A percentile compares a stretch with the other conserved stretches of the same genome.
Evolutionary conservation across 2,113 vertebrate species (phyloP).

Genomic region (Oncorhynchus gorbuscha): DNA sequence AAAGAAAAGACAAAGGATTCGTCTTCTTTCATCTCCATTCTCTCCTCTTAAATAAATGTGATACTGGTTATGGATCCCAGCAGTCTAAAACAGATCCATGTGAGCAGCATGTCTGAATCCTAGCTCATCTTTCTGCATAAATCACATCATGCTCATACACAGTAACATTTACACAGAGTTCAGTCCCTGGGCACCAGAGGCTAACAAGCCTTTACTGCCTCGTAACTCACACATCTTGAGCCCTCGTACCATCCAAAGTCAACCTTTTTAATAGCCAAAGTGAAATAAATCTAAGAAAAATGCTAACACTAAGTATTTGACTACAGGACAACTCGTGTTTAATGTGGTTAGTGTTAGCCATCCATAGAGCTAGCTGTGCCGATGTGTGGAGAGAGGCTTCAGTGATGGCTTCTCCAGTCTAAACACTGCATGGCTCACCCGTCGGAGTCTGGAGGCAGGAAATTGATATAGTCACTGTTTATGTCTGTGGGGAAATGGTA

Average conservation of each 20-base stretch:
- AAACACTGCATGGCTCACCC: constrained; percentile 33
- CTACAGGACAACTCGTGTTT: constrained; percentile 24
- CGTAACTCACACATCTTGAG: constrained; percentile 51
- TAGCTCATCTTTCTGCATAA: not conserved
- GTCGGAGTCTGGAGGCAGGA: constrained; percentile 61
- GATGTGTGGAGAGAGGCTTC: constrained; percentile 16
- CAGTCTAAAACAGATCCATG: not conserved
- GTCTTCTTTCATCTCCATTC: not conserved
- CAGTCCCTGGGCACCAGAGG: constrained; percentile 66
- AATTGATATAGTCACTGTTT: constrained; percentile 76
- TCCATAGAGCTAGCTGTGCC: constrained; percentile 22
- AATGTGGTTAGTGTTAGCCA: constrained; percentile 21
- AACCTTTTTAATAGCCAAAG: no score
- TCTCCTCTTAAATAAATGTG: not conserved
- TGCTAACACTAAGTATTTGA: no score
- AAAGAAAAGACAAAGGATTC: not conserved
- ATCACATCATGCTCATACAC: constrained; percentile 1
- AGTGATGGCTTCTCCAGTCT: constrained; percentile 22
- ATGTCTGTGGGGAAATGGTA: constrained; percentile 71
- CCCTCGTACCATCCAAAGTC: constrained; percentile 47
- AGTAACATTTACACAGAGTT: not conserved
- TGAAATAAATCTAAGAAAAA: no score
- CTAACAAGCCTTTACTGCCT: constrained; percentile 58
- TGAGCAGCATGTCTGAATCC: not conserved
- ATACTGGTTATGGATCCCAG: not conserved